Base-by-base conservation (phyloP, 2,888 invertebrate genomes). In the Cantharis nigra region DNA sequence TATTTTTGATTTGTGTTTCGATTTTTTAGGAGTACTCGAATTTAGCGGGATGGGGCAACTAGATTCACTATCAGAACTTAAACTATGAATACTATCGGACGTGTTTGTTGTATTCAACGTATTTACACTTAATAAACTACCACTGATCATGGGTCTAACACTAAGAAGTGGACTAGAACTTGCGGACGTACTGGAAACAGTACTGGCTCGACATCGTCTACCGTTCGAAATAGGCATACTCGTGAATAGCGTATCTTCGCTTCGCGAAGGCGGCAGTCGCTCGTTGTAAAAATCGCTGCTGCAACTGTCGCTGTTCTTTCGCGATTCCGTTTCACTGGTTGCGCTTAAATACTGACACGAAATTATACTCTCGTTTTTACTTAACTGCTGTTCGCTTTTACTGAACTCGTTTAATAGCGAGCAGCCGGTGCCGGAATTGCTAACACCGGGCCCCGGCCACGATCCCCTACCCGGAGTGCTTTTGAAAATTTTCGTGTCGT, bases 361-460 rank as follows among this genome's bases (percentile, higher is more conserved):
- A 30, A 78, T 75, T 4, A 74, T 71, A 14, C 72, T 89, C 80
- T 91, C 91, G 65, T 91, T 89, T 16, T 91, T 86, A 82, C 91
- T 91, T 5, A 94, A 85, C 80, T 94, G 94, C 85, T 96, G 96
- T 83, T 96, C 96, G 28, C 96, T 96, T 86, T 96, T 95, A 81
- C 96, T 96, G 83, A 96, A 93, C 83, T 96, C 96, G 74, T 83
- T 86, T 14, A 78, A 26, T n/a, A 87, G 81, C 26, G 82, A 85
- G 16, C 81, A 80, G 3, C 90, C 86, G 80, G 90, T 87, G 82
- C 90, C 87, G 70, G 91, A 90, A 0, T 91, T 91, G 0, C 89
- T 89, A 5, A 90, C 87, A 65, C 93, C 94, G 0, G 96, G 96
- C 0, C 96, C 96, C 0, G 96, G 96, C 96, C 96, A 96, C 3